Percentiles rank a stretch among this genome's conserved stretches.
Evolutionary conservation across 2,888 invertebrate species (phyloP).

Genomic region (Vesta saturnalis): DNA sequence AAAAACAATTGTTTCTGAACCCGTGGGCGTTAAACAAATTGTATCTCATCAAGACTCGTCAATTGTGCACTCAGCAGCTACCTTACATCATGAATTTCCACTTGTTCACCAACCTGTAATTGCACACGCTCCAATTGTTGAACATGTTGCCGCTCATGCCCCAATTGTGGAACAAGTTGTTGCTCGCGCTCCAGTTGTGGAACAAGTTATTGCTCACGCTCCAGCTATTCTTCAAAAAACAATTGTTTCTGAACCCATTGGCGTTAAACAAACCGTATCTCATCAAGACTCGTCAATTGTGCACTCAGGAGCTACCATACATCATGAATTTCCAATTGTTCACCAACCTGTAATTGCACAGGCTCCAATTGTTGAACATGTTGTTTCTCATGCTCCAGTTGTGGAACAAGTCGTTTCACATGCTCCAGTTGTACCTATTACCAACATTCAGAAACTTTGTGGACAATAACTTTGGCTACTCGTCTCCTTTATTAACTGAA

Average conservation of each 20-base stretch:
- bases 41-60: background rate
- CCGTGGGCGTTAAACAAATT: background rate
- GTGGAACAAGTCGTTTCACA: too few species aligned
- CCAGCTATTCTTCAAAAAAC: background rate
- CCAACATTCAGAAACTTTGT: constrained; percentile 68
- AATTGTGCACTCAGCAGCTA: background rate
- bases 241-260: constrained; percentile 11
- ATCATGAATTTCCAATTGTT: background rate
- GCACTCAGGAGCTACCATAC: background rate
- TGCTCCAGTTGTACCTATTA: too few species aligned
- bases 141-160: constrained; percentile 28
- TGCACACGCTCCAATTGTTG: too few species aligned
- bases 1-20: constrained; percentile 8
- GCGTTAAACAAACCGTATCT: background rate
- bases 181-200: constrained; percentile 13
- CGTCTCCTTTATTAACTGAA: constrained; percentile 69
- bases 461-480: constrained; percentile 72
- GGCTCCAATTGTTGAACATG: background rate
- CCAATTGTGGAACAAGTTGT: too few species aligned
- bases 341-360: too few species aligned
- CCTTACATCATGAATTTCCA: background rate
- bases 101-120: constrained; percentile 10
- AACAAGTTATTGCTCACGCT: too few species aligned
- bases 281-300: background rate
- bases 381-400: background rate